Base-by-base conservation (phyloP, 1,140 invertebrate species). In the Drosophila tropicalis region DNA sequence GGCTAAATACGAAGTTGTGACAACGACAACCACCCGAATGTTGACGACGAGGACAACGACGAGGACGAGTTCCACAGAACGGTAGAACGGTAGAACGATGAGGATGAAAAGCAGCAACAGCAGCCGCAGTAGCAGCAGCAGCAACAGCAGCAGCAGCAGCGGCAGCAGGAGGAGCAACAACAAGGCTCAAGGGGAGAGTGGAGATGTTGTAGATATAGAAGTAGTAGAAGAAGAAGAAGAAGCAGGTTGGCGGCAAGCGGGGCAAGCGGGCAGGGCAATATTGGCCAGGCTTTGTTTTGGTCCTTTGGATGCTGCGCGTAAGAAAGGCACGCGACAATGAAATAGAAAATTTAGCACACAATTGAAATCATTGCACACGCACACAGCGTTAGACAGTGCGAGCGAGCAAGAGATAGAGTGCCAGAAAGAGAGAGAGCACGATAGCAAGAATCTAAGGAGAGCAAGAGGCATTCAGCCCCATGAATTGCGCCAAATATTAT, bases 311-410 rank as follows among this genome's bases (percentile, higher is more conserved):
- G 73, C 56, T 72, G 61, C 60, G 65, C 60, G 60, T 40, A 32
- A 51, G 44, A 51, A 62, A 55, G 61, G 67, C 67, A 70, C 76
- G 78, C 78, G 78, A 81, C 78, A 81, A 79, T 80, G 72, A 76
- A 84, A 84, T 82, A 85, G 70, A 80, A 85, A 85, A 82, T 79
- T 85, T 85, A 85, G 77, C 81, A 85, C 81, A 84, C 81, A 84
- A 84, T 84, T 82, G 70, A 82, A 82, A 79, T 79, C 70, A 82
- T 82, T 82, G 73, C 67, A 77, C 60, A 67, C 76, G 55, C 62
- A 69, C 62, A 70, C 61, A 66, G 39, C 47, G 32, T 41, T 39
- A 68, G 51, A 64, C 39, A 34, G n/a, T 40, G 2, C 36, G 12
- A 47, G 19, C 3, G n/a, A 17, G 39, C 1, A 3, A 36, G 34